Evolutionary conservation across 2,113 vertebrate species (phyloP).

Genomic region (Leptocoma aspasia): DNA sequence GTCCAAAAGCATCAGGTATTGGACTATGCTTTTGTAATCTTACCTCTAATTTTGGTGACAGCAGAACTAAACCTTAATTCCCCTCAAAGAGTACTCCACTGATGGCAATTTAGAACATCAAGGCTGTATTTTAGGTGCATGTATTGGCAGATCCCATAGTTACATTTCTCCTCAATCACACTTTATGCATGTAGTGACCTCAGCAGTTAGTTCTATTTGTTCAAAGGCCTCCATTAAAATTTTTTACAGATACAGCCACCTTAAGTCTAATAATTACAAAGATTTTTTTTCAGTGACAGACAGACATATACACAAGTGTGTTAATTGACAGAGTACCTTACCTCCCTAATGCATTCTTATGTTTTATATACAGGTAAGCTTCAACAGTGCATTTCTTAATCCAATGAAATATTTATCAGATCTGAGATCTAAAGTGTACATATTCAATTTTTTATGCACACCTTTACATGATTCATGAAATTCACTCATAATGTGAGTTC

Average conservation of each 20-base stretch:
- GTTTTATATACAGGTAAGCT: conserved; percentile 46
- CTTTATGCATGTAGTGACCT: neutral
- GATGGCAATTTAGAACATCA: neutral
- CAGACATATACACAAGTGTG: conserved; percentile 5
- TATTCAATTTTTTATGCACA: conserved; percentile 66
- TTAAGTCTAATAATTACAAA: conserved; percentile 38
- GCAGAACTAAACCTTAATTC: neutral
- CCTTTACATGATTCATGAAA: conserved; percentile 65
- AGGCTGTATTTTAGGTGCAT: neutral
- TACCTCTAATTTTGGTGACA: neutral
- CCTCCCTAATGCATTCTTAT: conserved; percentile 23
- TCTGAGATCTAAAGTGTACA: conserved; percentile 58
- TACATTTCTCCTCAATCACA: neutral
- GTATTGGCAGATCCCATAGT: neutral
- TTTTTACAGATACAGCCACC: neutral
- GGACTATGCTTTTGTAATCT: neutral
- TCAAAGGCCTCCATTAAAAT: neutral
- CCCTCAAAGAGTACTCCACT: fast-evolving
- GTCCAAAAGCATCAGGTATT: neutral
- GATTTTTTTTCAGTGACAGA: conserved; percentile 2
- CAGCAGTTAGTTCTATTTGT: neutral
- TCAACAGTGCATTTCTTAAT: conserved; percentile 61
- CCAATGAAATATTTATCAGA: conserved; percentile 64
- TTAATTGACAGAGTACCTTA: conserved; percentile 66
- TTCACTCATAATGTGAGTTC: conserved; percentile 36